These are phyloP conservation scores for Hemichromis elongatus DNA, from an alignment of 2,113 vertebrate species.

Conservation along the genomic window DNA sequence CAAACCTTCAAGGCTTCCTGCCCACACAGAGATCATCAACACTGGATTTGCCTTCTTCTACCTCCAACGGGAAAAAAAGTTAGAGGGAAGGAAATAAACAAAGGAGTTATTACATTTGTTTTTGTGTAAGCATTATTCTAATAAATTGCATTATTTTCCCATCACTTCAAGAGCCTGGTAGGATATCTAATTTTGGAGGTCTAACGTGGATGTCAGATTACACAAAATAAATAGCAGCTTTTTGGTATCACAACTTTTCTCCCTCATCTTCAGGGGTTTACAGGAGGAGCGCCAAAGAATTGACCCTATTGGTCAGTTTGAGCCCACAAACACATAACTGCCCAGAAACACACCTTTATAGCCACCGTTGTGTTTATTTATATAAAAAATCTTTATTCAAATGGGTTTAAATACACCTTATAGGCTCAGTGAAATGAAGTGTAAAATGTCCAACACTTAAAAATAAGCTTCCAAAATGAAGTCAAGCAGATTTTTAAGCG, in stretches of 20 bases:
- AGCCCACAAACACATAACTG: slow-evolving; percentile 3
- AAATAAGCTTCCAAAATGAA: slow-evolving; percentile 4
- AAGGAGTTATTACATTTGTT: background rate
- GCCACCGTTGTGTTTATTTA: slow-evolving; percentile 15
- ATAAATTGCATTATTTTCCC: background rate
- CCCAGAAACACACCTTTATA: background rate
- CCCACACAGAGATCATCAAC: slow-evolving; percentile 48
- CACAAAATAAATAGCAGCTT: background rate
- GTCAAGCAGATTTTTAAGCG: background rate
- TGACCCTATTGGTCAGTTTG: slow-evolving; percentile 13
- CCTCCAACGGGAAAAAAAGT: background rate
- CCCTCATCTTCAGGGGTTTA: background rate
- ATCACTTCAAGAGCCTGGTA: background rate
- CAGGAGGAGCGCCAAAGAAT: background rate
- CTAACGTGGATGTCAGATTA: background rate
- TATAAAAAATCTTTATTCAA: background rate
- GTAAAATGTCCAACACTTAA: slow-evolving; percentile 4
- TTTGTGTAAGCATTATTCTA: background rate
- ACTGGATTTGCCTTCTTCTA: slow-evolving; percentile 38
- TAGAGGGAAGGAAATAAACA: background rate
- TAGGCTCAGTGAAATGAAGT: slow-evolving; percentile 12
- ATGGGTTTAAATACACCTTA: slow-evolving; percentile 21
- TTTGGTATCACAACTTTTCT: background rate
- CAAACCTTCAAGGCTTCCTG: slow-evolving; percentile 55
- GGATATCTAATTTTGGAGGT: background rate